phyloP scores from a whole-genome alignment of 1,140 invertebrate genomes.

The Zaprionus vittiger region DNA sequence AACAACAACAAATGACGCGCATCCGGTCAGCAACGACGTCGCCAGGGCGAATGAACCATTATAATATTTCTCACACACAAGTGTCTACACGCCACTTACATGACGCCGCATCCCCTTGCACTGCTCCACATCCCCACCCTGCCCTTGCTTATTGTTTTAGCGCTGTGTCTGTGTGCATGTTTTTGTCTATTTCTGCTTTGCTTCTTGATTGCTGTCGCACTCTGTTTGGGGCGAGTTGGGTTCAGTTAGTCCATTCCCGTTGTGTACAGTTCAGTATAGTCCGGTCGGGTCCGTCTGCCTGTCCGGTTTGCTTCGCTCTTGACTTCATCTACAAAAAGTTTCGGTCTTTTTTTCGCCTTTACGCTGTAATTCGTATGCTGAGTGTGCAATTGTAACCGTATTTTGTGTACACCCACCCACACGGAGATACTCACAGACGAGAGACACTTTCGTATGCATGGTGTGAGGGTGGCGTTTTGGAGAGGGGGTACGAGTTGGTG shows the following conservation, averaged over 20 bases:
- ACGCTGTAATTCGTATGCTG: slow-evolving; percentile 82
- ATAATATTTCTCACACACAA: slow-evolving; percentile 45
- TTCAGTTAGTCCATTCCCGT: slow-evolving; percentile 24
- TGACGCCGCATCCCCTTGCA: not conserved
- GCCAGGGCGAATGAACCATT: slow-evolving; percentile 54
- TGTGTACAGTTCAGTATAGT: not conserved
- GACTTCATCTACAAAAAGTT: slow-evolving; percentile 61
- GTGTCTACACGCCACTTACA: slow-evolving; percentile 12
- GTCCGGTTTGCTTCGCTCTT: slow-evolving; percentile 24
- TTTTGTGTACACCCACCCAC: slow-evolving; percentile 62
- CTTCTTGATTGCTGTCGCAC: slow-evolving; percentile 75
- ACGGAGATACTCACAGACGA: slow-evolving; percentile 35
- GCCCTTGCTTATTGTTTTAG: slow-evolving; percentile 73
- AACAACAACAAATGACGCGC: slow-evolving; percentile 44
- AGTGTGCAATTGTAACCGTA: slow-evolving; percentile 81
- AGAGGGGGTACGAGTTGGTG: slow-evolving; percentile 24
- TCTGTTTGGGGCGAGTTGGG: slow-evolving; percentile 53
- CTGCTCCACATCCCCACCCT: slow-evolving; percentile 26
- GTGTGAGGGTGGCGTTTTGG: slow-evolving; percentile 15
- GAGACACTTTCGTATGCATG: slow-evolving; percentile 79
- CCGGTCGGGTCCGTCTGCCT: slow-evolving; percentile 2
- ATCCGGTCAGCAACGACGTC: slow-evolving; percentile 32
- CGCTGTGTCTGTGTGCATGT: slow-evolving; percentile 44
- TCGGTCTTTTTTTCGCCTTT: slow-evolving; percentile 66
- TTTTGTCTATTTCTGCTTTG: slow-evolving; percentile 69